Base-by-base conservation (phyloP, 1,140 invertebrate genomes). In the Nilaparvata lugens region DNA sequence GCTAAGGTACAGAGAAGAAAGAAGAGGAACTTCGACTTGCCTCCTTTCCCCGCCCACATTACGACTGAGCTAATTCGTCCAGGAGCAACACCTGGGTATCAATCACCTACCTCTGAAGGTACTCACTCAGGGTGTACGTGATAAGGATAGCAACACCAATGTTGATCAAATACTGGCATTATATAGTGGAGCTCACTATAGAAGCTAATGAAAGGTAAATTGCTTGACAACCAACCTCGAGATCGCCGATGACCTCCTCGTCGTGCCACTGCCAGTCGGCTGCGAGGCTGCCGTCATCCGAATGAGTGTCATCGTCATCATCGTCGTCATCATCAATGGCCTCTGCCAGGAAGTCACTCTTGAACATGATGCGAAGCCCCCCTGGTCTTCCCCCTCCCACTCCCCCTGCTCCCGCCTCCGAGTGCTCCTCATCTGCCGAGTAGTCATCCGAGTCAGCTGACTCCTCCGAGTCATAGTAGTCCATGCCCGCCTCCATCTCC, bases 261-360 rank as follows among this genome's bases (percentile, higher is more conserved):
- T 18, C 42, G n/a, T 61, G 38, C 56, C 58, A 57, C 28, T 57
- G 16, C 21, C 25, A 42, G 55, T 66, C 64, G 18, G 40, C 69
- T 42, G 74, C 74, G 31, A 11, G 7, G 31, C 31, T 35, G 31
- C 7, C 4, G 28, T 75, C 74, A 59, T 72, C 72, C 1, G 68
- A 72, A 0, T 35, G 31, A 25, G 60, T 52, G 18, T 24, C 57
- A 24, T 65, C 58, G 18, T 24, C 57, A 24, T 65, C 58, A 43
- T 61, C 80, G 56, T 85, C 74, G 64, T 93, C 80, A 58, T 86
- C 75, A 65, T 93, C 90, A 0, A 92, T 79, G 0, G 90, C 89
- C 73, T 93, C 90, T 0, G 90, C 91, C 38, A 89, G 81, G 73
- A 91, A 89, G 24, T 89, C 86, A 2, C 85, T 84, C 65, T 84